These are phyloP conservation scores for Hermodice carunculata DNA, from an alignment of 2,888 invertebrate species.

Conservation along the genomic window DNA sequence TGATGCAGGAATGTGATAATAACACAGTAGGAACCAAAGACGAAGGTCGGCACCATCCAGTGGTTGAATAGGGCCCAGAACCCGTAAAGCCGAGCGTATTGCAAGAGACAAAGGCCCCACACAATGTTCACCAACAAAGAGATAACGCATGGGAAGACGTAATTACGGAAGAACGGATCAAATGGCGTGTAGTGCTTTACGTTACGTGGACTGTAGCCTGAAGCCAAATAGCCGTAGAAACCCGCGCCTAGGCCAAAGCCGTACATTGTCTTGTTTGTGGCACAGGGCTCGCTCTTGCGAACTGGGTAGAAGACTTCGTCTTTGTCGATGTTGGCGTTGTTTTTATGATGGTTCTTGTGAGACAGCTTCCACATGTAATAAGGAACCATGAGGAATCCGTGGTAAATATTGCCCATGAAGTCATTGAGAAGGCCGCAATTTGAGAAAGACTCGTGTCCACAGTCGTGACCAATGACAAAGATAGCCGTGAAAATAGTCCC, in stretches of 20 bases:
- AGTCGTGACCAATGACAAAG: slow-evolving; percentile 61
- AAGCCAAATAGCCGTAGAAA: slow-evolving; percentile 58
- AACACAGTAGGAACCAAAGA: slow-evolving; percentile 61
- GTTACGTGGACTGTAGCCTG: slow-evolving; percentile 57
- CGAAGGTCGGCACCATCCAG: slow-evolving; percentile 55
- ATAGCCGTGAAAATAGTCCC: slow-evolving; percentile 61
- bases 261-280: slow-evolving; percentile 14
- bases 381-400: slow-evolving; percentile 57
- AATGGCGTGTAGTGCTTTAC: slow-evolving; percentile 52
- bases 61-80: slow-evolving; percentile 46
- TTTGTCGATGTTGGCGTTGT: slow-evolving; percentile 64
- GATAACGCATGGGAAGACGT: background rate
- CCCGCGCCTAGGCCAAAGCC: slow-evolving; percentile 50
- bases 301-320: slow-evolving; percentile 66
- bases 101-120: slow-evolving; percentile 44
- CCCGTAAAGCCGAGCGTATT: slow-evolving; percentile 44
- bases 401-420: slow-evolving; percentile 54
- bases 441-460: slow-evolving; percentile 64
- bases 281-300: slow-evolving; percentile 30
- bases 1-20: slow-evolving; percentile 66
- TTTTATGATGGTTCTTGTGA: slow-evolving; percentile 62
- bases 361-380: slow-evolving; percentile 65
- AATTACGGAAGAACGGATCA: slow-evolving; percentile 45
- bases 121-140: slow-evolving; percentile 41
- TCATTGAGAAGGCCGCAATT: slow-evolving; percentile 53